These are phyloP conservation scores for Anolis apletophallus DNA, from an alignment of 2,797 vertebrate genomes.

Conservation along the genomic window DNA sequence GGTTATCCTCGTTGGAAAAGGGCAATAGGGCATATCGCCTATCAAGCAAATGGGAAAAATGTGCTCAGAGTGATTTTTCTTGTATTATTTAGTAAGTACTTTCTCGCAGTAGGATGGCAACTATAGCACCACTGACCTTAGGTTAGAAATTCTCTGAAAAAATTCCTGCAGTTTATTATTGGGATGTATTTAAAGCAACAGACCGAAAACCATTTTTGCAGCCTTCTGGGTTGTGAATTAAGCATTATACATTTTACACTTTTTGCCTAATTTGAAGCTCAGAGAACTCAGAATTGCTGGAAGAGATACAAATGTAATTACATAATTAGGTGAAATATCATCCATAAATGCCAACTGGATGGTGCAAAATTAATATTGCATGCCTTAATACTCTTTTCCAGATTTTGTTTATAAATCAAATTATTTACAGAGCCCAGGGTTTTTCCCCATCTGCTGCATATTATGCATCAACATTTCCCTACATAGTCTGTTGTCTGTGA, in stretches of 20 bases:
- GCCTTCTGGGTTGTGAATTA: not conserved
- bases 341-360: not conserved
- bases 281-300: not conserved
- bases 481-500: not conserved
- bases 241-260: not conserved
- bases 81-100: not conserved
- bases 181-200: not conserved
- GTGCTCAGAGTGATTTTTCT: not conserved
- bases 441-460: not conserved
- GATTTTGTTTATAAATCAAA: not conserved
- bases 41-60: constrained; percentile 11
- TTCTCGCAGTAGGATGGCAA: not conserved
- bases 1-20: constrained; percentile 18
- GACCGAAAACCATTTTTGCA: not conserved
- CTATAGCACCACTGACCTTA: not conserved
- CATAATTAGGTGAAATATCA: not conserved
- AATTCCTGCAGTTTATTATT: not conserved
- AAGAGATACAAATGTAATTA: not conserved
- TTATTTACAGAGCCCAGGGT: not conserved
- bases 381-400: not conserved
- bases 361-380: not conserved
- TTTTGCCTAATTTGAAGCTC: not conserved
- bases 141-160: not conserved
- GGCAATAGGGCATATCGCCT: not conserved
- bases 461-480: not conserved